These are phyloP conservation scores for Tenthredo mesomela DNA, from an alignment of 2,888 invertebrate species.

Conservation along the genomic window DNA sequence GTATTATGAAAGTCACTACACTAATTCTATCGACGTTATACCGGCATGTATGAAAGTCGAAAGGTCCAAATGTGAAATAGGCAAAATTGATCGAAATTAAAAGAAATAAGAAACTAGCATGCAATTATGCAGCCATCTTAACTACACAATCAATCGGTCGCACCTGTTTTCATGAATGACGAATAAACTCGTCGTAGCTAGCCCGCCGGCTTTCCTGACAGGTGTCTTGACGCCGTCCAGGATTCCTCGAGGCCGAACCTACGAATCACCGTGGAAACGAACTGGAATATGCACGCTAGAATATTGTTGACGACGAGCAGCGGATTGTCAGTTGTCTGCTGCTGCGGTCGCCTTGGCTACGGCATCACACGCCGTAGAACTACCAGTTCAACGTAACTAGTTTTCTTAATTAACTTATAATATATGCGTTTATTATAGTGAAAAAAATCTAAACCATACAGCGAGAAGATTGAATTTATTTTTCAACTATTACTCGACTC, in stretches of 20 bases:
- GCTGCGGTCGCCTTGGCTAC: conserved; percentile 77
- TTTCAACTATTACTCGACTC: neutral
- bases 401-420: neutral
- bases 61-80: neutral
- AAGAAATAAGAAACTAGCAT: conserved; percentile 38
- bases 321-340: conserved; percentile 75
- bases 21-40: neutral
- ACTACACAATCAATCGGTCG: conserved; percentile 53
- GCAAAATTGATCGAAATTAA: conserved; percentile 31
- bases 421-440: neutral
- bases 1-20: neutral
- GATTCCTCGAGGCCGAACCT: conserved; percentile 57
- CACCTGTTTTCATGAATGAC: conserved; percentile 76
- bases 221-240: conserved; percentile 61
- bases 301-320: conserved; percentile 68
- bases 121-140: conserved; percentile 52
- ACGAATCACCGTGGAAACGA: conserved; percentile 71
- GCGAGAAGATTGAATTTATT: neutral
- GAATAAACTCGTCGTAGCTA: conserved; percentile 66
- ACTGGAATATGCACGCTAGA: conserved; percentile 52
- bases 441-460: neutral
- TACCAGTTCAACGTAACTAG: neutral
- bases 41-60: neutral
- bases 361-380: conserved; percentile 74
- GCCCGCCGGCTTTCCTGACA: conserved; percentile 55